A percentile compares a stretch with the other conserved stretches of the same genome.
Conservation (phyloP, 2,797 vertebrate species). For the Dendrocincla tyrannina region DNA sequence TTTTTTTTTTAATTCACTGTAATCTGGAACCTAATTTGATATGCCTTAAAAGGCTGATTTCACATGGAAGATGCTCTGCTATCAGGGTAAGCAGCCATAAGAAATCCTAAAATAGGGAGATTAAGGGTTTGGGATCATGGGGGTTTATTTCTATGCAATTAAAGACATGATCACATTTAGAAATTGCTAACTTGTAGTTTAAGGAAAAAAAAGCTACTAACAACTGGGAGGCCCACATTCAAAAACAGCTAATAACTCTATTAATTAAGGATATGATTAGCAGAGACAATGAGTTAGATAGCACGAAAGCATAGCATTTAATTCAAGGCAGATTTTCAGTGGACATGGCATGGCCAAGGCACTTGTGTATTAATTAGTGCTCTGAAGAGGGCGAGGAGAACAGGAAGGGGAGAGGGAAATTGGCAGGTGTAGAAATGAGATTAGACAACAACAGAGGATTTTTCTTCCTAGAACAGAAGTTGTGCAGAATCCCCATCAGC, state of each 20-base stretch:
- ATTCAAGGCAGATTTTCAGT: constrained; percentile 24
- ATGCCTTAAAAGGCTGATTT: constrained; percentile 37
- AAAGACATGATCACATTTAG: constrained; percentile 43
- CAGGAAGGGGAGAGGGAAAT: constrained; percentile 18
- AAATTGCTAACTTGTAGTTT: constrained; percentile 45
- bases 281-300: constrained; percentile 56
- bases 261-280: constrained; percentile 61
- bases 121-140: constrained; percentile 52
- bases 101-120: constrained; percentile 62
- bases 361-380: constrained; percentile 59
- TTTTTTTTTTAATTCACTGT: background rate
- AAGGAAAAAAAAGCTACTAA: background rate
- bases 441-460: constrained; percentile 49
- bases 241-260: constrained; percentile 32
- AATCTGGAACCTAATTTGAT: constrained; percentile 47
- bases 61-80: constrained; percentile 11
- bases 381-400: constrained; percentile 21
- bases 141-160: constrained; percentile 60
- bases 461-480: background rate
- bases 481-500: background rate
- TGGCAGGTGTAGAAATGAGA: constrained; percentile 70
- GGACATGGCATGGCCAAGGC: constrained; percentile 21
- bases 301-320: constrained; percentile 13
- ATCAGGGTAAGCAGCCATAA: constrained; percentile 44
- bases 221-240: constrained; percentile 3